Evolutionary conservation across 2,888 invertebrate genomes (phyloP).

Genomic region (Siphlonurus alternatus): DNA sequence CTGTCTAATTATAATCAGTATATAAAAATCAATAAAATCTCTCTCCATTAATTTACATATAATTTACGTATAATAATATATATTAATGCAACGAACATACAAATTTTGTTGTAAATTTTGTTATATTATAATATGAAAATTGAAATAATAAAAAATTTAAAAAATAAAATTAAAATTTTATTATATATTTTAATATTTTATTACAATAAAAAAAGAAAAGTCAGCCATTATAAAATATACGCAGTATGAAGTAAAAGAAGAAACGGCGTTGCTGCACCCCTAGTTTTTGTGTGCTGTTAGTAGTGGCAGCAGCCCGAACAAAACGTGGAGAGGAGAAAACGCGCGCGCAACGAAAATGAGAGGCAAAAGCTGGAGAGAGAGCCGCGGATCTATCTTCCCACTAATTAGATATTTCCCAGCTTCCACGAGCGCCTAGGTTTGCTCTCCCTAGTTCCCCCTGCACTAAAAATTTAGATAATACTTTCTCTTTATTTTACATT

Average conservation of each 20-base stretch:
- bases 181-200: background rate
- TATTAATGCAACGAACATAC: too few species aligned
- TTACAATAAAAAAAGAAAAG: background rate
- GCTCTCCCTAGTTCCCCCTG: background rate
- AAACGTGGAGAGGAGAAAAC: background rate
- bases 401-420: slow-evolving; percentile 3
- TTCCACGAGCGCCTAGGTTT: background rate
- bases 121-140: too few species aligned
- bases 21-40: too few species aligned
- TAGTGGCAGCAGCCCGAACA: background rate
- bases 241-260: background rate
- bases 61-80: too few species aligned
- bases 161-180: too few species aligned
- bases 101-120: too few species aligned
- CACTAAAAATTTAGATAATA: background rate
- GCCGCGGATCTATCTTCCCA: slow-evolving; percentile 1
- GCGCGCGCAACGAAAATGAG: background rate
- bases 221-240: background rate
- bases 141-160: too few species aligned
- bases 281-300: background rate
- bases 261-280: background rate
- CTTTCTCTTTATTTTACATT: background rate
- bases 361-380: background rate
- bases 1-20: too few species aligned
- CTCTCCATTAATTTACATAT: too few species aligned